A percentile compares a stretch with the other conserved stretches of the same genome.
These are phyloP conservation scores for Trogon surrucura DNA, from an alignment of 2,113 vertebrate species.

Conservation along the genomic window DNA sequence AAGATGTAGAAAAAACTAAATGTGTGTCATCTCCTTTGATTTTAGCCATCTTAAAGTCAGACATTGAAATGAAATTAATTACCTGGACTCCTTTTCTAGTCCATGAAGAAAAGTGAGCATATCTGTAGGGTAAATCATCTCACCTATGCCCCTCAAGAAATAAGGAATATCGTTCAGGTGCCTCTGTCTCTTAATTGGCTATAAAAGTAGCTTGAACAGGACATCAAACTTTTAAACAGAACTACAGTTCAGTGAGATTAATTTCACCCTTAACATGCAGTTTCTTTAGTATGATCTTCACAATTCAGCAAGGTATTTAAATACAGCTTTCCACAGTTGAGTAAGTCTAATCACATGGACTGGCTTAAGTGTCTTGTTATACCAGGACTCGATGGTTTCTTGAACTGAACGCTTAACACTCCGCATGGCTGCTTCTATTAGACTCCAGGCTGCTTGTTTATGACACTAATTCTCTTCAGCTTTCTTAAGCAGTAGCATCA, in stretches of 20 bases:
- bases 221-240: neutral
- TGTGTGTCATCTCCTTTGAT: neutral
- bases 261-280: neutral
- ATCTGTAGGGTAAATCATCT: neutral
- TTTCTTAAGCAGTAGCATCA: neutral
- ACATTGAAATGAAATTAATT: neutral
- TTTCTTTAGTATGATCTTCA: neutral
- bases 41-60: neutral
- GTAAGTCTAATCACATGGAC: neutral
- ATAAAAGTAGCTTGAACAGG: neutral
- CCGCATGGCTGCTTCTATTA: neutral
- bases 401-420: neutral
- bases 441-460: slow-evolving; percentile 17
- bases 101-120: neutral
- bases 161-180: neutral
- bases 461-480: slow-evolving; percentile 2
- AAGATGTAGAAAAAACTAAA: neutral
- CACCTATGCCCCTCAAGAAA: neutral
- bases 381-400: neutral
- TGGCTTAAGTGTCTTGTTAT: neutral
- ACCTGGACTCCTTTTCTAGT: neutral
- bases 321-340: neutral
- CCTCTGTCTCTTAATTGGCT: neutral
- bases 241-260: neutral
- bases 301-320: slow-evolving; percentile 12